Conservation (phyloP, 2,888 invertebrate genomes). For the Trichacis sp. region DNA sequence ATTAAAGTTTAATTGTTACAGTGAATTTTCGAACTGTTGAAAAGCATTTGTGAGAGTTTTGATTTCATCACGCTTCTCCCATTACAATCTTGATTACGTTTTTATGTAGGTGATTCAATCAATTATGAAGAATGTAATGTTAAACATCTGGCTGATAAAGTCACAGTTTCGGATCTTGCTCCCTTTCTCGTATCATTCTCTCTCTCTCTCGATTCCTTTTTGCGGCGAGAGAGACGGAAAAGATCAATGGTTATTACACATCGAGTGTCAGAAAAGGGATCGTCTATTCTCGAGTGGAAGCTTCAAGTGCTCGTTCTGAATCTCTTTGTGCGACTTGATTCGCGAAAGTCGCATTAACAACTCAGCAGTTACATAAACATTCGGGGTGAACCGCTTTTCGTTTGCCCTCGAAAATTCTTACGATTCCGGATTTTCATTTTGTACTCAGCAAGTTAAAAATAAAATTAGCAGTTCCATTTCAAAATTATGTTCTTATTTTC, state of each 20-base stretch:
- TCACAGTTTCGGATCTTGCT: neutral
- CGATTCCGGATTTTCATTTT: no score
- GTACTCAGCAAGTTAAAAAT: no score
- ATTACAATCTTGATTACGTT: conserved; percentile 2
- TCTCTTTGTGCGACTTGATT: conserved; percentile 10
- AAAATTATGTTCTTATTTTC: no score
- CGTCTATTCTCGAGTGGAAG: conserved; percentile 34
- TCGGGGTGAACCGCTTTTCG: no score
- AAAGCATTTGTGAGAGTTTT: neutral
- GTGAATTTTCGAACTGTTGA: neutral
- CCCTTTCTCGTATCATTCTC: conserved; percentile 6
- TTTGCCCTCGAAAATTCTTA: no score
- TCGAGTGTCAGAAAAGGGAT: conserved; percentile 38
- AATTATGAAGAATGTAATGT: neutral
- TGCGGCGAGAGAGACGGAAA: conserved; percentile 20
- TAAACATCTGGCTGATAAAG: neutral
- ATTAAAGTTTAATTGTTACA: no score
- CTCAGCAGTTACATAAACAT: no score
- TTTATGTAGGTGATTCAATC: conserved; percentile 2
- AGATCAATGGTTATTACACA: conserved; percentile 36
- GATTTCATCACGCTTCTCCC: neutral
- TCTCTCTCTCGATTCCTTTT: conserved; percentile 14
- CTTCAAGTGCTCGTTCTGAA: conserved; percentile 13
- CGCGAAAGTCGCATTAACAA: neutral
- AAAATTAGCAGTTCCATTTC: no score